Evolutionary conservation across 2,888 invertebrate genomes (phyloP), one percentile per base, ranked within the genome.

Genomic region (Plebejus anna): DNA sequence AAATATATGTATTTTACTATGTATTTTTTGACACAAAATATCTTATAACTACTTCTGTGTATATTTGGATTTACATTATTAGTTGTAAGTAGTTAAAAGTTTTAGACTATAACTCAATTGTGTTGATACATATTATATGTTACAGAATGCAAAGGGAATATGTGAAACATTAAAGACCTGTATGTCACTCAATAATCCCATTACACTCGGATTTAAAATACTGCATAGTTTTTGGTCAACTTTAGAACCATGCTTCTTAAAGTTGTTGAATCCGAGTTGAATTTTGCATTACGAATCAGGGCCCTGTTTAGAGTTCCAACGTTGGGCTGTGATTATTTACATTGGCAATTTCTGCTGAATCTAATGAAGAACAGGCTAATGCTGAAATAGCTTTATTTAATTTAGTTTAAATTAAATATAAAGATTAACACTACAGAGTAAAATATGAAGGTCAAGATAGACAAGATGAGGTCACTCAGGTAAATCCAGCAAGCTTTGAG

Each of bases 21-120:
- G 76, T 75, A 71, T 78, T 76, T 78, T 75, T 76, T 71, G 77
- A 77, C 79, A 76, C 76, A 77, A 76, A 42, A 78, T 80, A 80
- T 80, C 79, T 11, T 80, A 78, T 79, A 80, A 87, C 87, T 84
- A 86, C 89, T 88, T 89, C 86, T 91, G 90, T 92, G 90, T 91
- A 90, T 92, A 91, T 89, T 88, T 89, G 89, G 83, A 88, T 86
- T 87, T 86, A 86, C 84, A 86, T 83, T 86, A 82, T 86, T 91
- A 91, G 89, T 84, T 86, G 11, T 92, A 92, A 91, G 90, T 92
- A 92, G 92, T 86, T 90, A 90, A 91, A 89, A 82, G 80, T 88
- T 55, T 73, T 51, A 55, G 79, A 84, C 82, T 79, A 82, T 80
- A 83, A 80, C 79, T 79, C 73, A 77, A 80, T 79, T 81, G 51